Evolutionary conservation across 2,888 invertebrate species (phyloP).

Genomic region (Sinhomidia bicolor): DNA sequence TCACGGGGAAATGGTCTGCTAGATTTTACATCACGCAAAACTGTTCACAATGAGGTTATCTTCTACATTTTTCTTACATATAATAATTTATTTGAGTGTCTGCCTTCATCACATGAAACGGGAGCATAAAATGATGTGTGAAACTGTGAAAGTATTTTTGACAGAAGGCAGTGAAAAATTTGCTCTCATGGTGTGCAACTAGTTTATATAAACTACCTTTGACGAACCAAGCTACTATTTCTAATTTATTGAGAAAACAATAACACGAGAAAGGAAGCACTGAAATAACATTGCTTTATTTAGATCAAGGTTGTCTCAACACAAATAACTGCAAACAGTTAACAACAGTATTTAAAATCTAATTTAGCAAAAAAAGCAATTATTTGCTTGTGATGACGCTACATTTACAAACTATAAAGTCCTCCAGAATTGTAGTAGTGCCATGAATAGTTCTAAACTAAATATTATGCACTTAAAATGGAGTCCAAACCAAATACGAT

Average conservation of each 20-base stretch:
- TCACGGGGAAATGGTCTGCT: conserved; percentile 17
- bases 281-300: not conserved
- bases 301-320: conserved; percentile 16
- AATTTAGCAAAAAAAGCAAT: too few relatives aligned
- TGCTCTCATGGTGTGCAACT: not conserved
- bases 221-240: not conserved
- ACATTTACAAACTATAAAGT: too few relatives aligned
- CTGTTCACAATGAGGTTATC: not conserved
- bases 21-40: not conserved
- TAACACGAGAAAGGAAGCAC: not conserved
- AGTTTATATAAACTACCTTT: not conserved
- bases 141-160: conserved; percentile 22
- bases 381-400: too few relatives aligned
- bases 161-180: not conserved
- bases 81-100: not conserved
- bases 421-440: too few relatives aligned
- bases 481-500: too few relatives aligned
- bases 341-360: too few relatives aligned
- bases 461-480: too few relatives aligned
- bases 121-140: conserved; percentile 29
- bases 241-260: not conserved
- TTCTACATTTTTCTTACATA: not conserved
- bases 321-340: not conserved
- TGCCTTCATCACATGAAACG: not conserved
- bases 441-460: too few relatives aligned